Evolutionary conservation across 1,140 invertebrate species (phyloP), one percentile per base, ranked within the genome.

Genomic region (Papilio xuthus): DNA sequence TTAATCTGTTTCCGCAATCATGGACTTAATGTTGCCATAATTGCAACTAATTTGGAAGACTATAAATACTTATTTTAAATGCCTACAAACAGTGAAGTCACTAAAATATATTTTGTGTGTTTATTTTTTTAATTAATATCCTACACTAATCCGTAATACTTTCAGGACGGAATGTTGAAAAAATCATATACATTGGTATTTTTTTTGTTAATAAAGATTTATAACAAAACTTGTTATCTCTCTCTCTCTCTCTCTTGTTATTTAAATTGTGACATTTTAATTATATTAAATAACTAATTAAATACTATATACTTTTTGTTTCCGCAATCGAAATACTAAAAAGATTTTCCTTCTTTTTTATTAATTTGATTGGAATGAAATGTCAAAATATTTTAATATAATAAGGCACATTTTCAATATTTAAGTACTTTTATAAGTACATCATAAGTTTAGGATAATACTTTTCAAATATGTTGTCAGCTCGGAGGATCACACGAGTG

Each of bases 121-220:
- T 56, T 75, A 74, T 53, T 70, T 41, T 26, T 63, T 76, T 76
- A 56, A 32, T 28, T 53, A 75, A 75, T 50, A 47, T 26, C 63
- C 78, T 77, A 80, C 78, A 80, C 71, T 78, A 85, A 79, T 86
- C 84, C 82, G 84, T 88, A 90, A 90, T 90, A 90, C 85, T 88
- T 79, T 79, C 78, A 73, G 88, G 88, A 90, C 88, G 88, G 88
- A 90, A 86, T 85, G 80, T 84, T 83, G 77, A 69, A 77, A 76
- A 76, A 63, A 72, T 15, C 56, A 76, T 76, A 76, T 76, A 76
- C 74, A 63, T 23, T 81, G 77, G 78, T 81, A 77, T 74, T 32
- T 60, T 73, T 77, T 32, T 67, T 78, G 41, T 73, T 79, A 60
- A 32, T 69, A 75, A 53, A 23, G 32, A 76, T 23, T 69, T 78